phyloP scores from a whole-genome alignment of 1,140 invertebrate genomes.

The Microvelia longipes region DNA sequence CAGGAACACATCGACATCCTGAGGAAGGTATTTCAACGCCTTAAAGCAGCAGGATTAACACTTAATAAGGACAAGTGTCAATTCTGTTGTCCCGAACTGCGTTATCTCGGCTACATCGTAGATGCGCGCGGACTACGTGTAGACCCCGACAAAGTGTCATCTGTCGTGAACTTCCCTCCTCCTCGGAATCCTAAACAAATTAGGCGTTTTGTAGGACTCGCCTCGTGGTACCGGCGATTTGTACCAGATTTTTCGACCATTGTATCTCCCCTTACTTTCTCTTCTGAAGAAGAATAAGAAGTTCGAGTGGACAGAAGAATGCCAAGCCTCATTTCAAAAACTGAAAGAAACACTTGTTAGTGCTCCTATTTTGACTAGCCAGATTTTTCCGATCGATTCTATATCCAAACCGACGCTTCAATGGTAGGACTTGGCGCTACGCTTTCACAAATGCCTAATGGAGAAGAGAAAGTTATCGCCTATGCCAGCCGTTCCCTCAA shows the following conservation, averaged over 20 bases:
- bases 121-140: neutral
- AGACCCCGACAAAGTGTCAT: slow-evolving; percentile 16
- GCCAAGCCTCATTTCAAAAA: slow-evolving; percentile 17
- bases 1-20: slow-evolving; percentile 5
- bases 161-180: slow-evolving; percentile 22
- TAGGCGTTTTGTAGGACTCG: slow-evolving; percentile 21
- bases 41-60: neutral
- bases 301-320: slow-evolving; percentile 10
- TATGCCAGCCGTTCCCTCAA: slow-evolving; percentile 31
- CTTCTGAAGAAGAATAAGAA: slow-evolving; percentile 22
- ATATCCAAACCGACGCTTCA: slow-evolving; percentile 23
- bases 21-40: slow-evolving; percentile 8
- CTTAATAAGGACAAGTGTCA: slow-evolving; percentile 12
- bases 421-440: slow-evolving; percentile 22
- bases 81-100: slow-evolving; percentile 28
- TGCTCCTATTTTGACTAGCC: slow-evolving; percentile 19
- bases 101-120: slow-evolving; percentile 12
- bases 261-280: slow-evolving; percentile 23
- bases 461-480: slow-evolving; percentile 23
- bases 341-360: slow-evolving; percentile 19
- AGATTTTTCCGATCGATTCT: slow-evolving; percentile 21
- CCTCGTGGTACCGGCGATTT: slow-evolving; percentile 25
- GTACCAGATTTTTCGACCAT: slow-evolving; percentile 23
- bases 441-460: slow-evolving; percentile 21
- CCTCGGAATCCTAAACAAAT: slow-evolving; percentile 20